Evolutionary conservation across 2,797 vertebrate species (phyloP), one percentile per base, ranked within the genome.

Genomic region (Pseudocheirus occidentalis): DNA sequence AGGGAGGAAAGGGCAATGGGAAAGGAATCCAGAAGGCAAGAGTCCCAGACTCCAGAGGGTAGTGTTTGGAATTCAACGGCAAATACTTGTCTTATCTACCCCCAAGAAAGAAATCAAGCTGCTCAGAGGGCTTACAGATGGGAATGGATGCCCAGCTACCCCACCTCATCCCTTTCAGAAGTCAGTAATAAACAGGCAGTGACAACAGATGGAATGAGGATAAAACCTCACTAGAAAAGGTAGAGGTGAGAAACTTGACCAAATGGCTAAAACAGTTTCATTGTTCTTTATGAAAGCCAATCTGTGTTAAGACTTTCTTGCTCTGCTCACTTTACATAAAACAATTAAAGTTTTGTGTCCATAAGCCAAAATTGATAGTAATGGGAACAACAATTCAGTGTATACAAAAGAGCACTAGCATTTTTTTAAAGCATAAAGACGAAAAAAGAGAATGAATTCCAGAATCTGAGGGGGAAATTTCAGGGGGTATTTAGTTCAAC

Each of bases 291-390:
- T 97, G 95, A 55, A 96, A 91, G 53, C 91, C 93, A 34, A 34
- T 50, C 56, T 91, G 96, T 93, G 94, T 73, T 55, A 95, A 96
- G 96, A 92, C 90, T 94, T 95, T 55, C 27, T 66, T 91, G 94
- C 81, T 96, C 95, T 92, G 52, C n/a, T 50, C 16, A 89, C 3
- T 90, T 90, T 40, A 81, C 14, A 52, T 34, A 92, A 7, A 81
- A 87, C 58, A 81, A 58, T n/a, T 46, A 93, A 57, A 53, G 53
- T 53, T 4, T 5, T 90, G 34, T 21, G 14, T 54, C 93, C 91
- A 91, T 87, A 87, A 11, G 46, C 91, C 89, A 52, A 94, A 94
- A 93, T 28, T 50, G 90, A 29, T 50, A 54, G 66, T 29, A 91
- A 62, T 0, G 54, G 81, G 89, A 92, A 46, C 62, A 29, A 91